Conservation (phyloP, 2,113 vertebrate genomes). For the Nymphicus hollandicus region DNA sequence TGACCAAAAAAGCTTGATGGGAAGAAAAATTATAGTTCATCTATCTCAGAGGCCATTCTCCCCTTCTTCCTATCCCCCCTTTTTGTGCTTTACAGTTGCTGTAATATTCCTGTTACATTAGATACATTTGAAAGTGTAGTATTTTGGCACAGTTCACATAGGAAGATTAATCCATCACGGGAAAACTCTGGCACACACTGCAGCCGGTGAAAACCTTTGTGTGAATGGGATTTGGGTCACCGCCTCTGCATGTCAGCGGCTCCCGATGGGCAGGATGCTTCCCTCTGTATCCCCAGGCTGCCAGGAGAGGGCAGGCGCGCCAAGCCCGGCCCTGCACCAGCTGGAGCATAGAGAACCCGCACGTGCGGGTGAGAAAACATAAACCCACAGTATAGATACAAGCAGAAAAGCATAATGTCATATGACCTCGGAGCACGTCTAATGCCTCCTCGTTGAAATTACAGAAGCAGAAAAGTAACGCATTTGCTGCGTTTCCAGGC, state of each 20-base stretch:
- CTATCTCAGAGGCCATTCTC: background rate
- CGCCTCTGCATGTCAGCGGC: rapidly evolving
- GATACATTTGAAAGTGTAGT: background rate
- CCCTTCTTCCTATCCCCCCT: background rate
- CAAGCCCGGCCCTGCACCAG: background rate
- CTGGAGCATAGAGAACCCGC: background rate
- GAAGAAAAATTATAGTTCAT: background rate
- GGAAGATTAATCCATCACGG: background rate
- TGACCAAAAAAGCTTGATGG: background rate
- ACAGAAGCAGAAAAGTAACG: background rate
- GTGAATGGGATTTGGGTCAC: background rate
- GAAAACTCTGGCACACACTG: rapidly evolving
- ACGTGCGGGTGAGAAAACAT: background rate
- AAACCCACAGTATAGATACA: background rate
- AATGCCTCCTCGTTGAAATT: background rate
- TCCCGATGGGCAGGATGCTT: background rate
- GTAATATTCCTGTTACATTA: background rate
- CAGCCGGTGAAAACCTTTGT: background rate
- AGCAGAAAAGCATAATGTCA: background rate
- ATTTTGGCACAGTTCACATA: background rate
- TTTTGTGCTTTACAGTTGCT: background rate
- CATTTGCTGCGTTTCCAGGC: background rate
- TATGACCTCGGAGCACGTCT: rapidly evolving
- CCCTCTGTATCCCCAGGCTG: background rate
- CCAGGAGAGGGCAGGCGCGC: slow-evolving; percentile 13